Percentiles rank a stretch among this genome's conserved stretches.
Conservation (phyloP, 2,888 invertebrate genomes). For the Acleris holmiana region DNA sequence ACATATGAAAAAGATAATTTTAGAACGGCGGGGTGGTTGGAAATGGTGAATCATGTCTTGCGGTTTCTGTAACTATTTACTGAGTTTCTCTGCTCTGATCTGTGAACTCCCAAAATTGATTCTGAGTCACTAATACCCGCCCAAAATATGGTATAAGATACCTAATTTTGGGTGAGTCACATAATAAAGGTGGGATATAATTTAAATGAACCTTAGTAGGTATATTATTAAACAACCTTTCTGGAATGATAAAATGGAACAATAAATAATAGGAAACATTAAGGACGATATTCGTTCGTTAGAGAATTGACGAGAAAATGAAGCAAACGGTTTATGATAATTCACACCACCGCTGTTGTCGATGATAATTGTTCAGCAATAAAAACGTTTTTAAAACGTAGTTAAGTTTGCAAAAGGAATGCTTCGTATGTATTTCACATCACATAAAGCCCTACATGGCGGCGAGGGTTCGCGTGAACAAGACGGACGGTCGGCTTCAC, state of each 20-base stretch:
- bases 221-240: not conserved
- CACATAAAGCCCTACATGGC: slow-evolving; percentile 43
- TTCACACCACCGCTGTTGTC: no score
- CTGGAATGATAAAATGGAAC: no score
- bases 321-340: no score
- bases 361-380: no score
- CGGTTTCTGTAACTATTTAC: slow-evolving; percentile 33
- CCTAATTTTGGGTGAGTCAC: slow-evolving; percentile 16
- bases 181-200: not conserved
- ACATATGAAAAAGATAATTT: slow-evolving; percentile 25
- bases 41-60: slow-evolving; percentile 28
- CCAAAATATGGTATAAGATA: slow-evolving; percentile 10
- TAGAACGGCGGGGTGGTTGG: slow-evolving; percentile 24
- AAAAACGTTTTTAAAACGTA: slow-evolving; percentile 30
- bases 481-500: slow-evolving; percentile 68
- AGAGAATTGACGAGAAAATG: no score
- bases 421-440: slow-evolving; percentile 32
- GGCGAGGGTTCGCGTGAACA: slow-evolving; percentile 66
- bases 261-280: no score
- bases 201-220: slow-evolving; percentile 1
- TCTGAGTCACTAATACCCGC: slow-evolving; percentile 28
- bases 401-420: slow-evolving; percentile 44
- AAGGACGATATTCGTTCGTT: no score
- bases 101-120: slow-evolving; percentile 29
- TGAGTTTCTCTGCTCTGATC: slow-evolving; percentile 20